Base-by-base conservation (phyloP, 1,140 invertebrate species). In the Choristoneura fumiferana region DNA sequence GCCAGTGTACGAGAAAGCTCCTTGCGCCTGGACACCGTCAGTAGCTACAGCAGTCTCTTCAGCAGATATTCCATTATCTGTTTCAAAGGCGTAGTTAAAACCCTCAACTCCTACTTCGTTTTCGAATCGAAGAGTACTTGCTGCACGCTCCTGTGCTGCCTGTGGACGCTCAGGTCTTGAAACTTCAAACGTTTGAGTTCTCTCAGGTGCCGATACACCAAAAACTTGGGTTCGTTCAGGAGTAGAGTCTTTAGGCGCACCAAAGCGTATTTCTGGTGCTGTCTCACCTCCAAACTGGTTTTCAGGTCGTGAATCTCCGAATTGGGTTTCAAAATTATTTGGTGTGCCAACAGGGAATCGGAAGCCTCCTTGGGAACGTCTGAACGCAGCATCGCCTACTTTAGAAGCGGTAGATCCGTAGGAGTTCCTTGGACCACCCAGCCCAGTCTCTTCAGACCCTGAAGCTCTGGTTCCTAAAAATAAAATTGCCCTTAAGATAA, bases 1-100 rank as follows among this genome's bases (percentile, higher is more conserved):
- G 40, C 72, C 76, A 12, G 75, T 77, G 58, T 78, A 81, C 0
- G 72, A 73, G 33, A 59, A 81, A 2, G 66, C 76, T 39, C 74
- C 73, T 33, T 74, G 67, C 8, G 73, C 74, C 15, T 78, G 65
- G 0, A 84, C 73, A 15, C 83, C 83, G 58, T 81, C 69, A 0
- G 62, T 57, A 8, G 71, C 65, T 1, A 78, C 62, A 4, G 74
- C 83, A 43, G 66, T 71, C 67, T 93, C 92, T 39, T 91, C 73
- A 8, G 87, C 91, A 8, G 87, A 73, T 37, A 94, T 93, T 6
- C 93, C 93, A 65, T 94, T 93, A 1, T 88, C 91, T 12, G 92
- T 92, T 74, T 94, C 92, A 73, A 91, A 94, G 15, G 77, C 73
- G 70, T 93, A 92, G 54, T 80, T 84, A 37, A 86, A 91, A 12